Evolutionary conservation across 2,797 vertebrate species (phyloP).

Genomic region (Caiman crocodilus): DNA sequence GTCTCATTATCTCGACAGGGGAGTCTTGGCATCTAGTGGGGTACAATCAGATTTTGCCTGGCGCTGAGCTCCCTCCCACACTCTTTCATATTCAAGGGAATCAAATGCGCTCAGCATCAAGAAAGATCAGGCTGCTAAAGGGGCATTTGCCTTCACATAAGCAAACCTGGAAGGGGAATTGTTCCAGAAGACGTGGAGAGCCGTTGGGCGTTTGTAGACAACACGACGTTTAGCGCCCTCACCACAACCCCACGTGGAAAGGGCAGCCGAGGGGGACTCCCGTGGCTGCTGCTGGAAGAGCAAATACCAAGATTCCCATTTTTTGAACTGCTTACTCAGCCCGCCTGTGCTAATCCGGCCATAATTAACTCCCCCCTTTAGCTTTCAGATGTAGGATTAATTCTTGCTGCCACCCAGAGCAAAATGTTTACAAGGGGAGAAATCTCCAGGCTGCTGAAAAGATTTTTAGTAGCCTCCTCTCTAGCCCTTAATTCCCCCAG

Average conservation of each 20-base stretch:
- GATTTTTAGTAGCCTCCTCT: neutral
- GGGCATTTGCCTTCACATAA: neutral
- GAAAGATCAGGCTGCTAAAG: neutral
- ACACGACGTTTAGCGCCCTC: too few species aligned
- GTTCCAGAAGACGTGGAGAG: too few species aligned
- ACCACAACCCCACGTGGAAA: neutral
- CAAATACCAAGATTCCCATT: neutral
- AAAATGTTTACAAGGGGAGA: neutral
- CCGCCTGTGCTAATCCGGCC: neutral
- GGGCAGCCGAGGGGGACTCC: neutral
- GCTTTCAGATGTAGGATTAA: slow-evolving; percentile 29
- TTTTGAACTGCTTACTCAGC: neutral
- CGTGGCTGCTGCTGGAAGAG: neutral
- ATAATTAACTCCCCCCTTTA: slow-evolving; percentile 27
- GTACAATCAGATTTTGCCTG: neutral
- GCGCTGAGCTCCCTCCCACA: neutral
- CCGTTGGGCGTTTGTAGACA: too few species aligned
- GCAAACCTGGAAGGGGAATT: too few species aligned
- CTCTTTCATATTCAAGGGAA: neutral
- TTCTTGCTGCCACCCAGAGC: neutral
- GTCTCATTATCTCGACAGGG: neutral
- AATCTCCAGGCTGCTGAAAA: neutral
- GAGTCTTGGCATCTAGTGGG: neutral
- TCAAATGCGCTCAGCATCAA: neutral
- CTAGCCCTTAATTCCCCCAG: slow-evolving; percentile 13